A percentile compares a stretch with the other conserved stretches of the same genome.
Conservation (phyloP, 2,113 vertebrate species). For the Alosa alosa region DNA sequence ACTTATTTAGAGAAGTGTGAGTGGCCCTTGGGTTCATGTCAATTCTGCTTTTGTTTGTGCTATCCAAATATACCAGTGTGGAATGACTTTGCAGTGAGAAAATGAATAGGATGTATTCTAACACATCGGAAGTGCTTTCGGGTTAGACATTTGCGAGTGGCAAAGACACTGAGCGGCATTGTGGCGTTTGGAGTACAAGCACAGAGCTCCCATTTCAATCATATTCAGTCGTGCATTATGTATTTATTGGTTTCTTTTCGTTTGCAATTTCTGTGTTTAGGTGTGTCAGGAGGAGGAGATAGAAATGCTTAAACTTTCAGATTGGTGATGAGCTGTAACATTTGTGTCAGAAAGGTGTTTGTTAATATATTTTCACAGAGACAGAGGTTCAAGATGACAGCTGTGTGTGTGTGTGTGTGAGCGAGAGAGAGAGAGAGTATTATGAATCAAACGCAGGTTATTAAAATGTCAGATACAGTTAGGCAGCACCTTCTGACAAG, state of each 20-base stretch:
- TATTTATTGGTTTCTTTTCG: background rate
- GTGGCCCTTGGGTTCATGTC: background rate
- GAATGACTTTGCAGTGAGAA: background rate
- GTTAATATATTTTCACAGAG: conserved; percentile 33
- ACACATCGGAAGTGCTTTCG: background rate
- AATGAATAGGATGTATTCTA: background rate
- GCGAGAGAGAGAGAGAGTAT: background rate
- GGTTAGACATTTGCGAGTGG: background rate
- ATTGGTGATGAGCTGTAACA: conserved; percentile 31
- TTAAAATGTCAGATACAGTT: conserved; percentile 13
- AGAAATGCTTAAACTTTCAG: conserved; percentile 12
- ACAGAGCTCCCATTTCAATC: background rate
- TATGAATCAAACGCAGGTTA: background rate
- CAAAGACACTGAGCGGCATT: background rate
- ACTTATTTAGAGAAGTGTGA: background rate
- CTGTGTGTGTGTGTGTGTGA: background rate
- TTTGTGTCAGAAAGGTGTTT: conserved; percentile 35
- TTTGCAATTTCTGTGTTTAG: background rate
- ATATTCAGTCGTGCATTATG: background rate
- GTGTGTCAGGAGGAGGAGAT: background rate
- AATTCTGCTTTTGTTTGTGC: background rate
- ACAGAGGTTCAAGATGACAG: conserved; percentile 17
- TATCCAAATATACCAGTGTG: background rate
- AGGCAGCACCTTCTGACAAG: conserved; percentile 1
- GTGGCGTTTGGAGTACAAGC: background rate